Evolutionary conservation across 2,797 vertebrate species (phyloP).

Genomic region (Cetoscarus ocellatus): DNA sequence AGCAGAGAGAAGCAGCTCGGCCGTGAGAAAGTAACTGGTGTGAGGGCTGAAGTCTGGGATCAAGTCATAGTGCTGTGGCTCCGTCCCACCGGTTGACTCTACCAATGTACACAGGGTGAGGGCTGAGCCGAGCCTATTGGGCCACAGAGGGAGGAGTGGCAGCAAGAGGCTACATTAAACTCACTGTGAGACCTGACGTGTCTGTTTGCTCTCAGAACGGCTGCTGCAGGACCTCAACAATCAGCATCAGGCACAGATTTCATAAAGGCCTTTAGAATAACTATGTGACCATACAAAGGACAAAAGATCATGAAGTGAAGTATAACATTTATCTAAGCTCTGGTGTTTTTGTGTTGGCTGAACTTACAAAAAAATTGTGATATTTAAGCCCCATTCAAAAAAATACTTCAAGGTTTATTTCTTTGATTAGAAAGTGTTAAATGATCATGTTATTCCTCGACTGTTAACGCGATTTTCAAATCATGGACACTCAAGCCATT

Average conservation of each 20-base stretch:
- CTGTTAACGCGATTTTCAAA: no score
- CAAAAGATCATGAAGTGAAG: no score
- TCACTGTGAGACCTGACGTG: slow-evolving; percentile 1
- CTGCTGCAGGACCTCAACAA: not conserved
- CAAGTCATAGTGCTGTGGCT: slow-evolving; percentile 31
- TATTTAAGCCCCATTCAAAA: no score
- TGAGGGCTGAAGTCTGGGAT: slow-evolving; percentile 20
- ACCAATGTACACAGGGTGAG: slow-evolving; percentile 42
- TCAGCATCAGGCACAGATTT: not conserved
- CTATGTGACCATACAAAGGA: no score
- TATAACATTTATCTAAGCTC: no score
- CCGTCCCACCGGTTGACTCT: slow-evolving; percentile 30
- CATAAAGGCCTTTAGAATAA: no score
- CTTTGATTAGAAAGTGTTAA: no score
- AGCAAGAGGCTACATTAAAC: slow-evolving; percentile 21
- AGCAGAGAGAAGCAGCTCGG: slow-evolving; percentile 14
- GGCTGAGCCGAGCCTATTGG: slow-evolving; percentile 46
- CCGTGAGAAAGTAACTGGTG: slow-evolving; percentile 25
- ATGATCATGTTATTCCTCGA: no score
- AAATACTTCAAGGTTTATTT: no score
- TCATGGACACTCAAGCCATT: no score
- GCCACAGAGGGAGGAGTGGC: slow-evolving; percentile 55
- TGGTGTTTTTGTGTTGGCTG: no score
- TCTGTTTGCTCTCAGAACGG: slow-evolving; percentile 1
- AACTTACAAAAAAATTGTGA: no score